Conservation (phyloP, 1,140 invertebrate species). For the Limonius californicus region DNA sequence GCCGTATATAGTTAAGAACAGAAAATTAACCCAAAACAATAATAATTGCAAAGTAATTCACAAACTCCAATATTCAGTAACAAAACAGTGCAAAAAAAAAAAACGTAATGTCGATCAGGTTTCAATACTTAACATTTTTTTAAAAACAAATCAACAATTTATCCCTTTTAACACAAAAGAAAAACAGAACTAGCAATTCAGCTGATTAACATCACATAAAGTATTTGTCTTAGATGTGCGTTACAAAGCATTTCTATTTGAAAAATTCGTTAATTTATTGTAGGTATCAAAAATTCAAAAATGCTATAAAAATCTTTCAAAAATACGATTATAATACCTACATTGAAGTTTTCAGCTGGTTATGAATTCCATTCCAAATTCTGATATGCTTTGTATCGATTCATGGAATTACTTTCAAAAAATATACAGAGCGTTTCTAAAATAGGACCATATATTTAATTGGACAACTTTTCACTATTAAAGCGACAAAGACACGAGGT, state of each 20-base stretch:
- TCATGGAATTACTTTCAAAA: neutral
- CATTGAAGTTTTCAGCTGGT: constrained; percentile 24
- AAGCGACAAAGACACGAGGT: constrained; percentile 34
- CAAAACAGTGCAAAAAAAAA: neutral
- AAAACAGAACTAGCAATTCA: neutral
- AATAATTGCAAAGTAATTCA: constrained; percentile 5
- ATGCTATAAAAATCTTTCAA: constrained; percentile 28
- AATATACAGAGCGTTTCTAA: constrained; percentile 11
- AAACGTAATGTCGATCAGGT: too few relatives aligned
- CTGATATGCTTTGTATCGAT: constrained; percentile 19
- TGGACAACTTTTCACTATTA: constrained; percentile 25
- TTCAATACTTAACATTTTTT: constrained; percentile 12
- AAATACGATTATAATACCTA: constrained; percentile 18
- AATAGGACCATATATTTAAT: constrained; percentile 13
- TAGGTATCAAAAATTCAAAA: constrained; percentile 34
- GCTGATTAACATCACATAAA: neutral
- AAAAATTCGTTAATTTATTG: constrained; percentile 22
- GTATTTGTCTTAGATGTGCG: constrained; percentile 5
- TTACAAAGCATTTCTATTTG: constrained; percentile 22
- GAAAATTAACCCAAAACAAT: constrained; percentile 5
- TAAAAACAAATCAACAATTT: too few relatives aligned
- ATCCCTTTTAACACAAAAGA: neutral
- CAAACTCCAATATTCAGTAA: neutral
- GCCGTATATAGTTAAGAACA: constrained; percentile 5
- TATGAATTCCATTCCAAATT: constrained; percentile 14